Evolutionary conservation across 2,797 vertebrate species (phyloP).

Genomic region (Euthynnus affinis): DNA sequence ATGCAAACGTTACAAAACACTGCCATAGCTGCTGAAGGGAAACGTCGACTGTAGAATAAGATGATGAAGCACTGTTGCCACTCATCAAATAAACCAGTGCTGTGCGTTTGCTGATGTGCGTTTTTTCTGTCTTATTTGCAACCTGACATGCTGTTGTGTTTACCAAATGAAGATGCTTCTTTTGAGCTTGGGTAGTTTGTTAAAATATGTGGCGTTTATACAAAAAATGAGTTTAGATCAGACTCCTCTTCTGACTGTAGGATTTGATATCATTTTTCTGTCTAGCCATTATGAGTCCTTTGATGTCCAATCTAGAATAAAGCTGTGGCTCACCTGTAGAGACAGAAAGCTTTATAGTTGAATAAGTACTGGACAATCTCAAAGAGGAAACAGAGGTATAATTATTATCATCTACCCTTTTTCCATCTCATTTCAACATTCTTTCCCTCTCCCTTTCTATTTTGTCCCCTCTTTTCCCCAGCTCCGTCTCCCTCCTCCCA

Average conservation of each 20-base stretch:
- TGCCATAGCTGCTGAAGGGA: constrained; percentile 37
- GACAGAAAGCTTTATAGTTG: not conserved
- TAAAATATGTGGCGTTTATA: constrained; percentile 10
- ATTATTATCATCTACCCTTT: not conserved
- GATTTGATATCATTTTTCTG: not conserved
- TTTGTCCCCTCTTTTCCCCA: not conserved
- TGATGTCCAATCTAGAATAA: not conserved
- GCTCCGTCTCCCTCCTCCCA: not conserved
- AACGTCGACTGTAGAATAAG: constrained; percentile 54
- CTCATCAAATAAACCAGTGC: constrained; percentile 53
- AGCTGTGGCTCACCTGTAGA: constrained; percentile 12
- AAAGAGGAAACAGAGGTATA: not conserved
- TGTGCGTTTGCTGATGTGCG: constrained; percentile 21
- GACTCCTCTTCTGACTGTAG: not conserved
- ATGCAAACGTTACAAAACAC: constrained; percentile 32
- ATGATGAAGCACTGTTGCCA: constrained; percentile 60
- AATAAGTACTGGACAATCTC: not conserved
- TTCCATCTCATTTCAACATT: not conserved
- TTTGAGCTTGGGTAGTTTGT: not conserved
- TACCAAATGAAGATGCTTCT: constrained; percentile 25
- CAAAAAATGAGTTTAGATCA: not conserved
- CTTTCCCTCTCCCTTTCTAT: constrained; percentile 6
- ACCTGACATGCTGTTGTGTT: constrained; percentile 24
- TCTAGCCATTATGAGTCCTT: constrained; percentile 6
- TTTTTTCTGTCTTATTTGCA: constrained; percentile 28